phyloP scores from a whole-genome alignment of 2,888 invertebrate species.

The Loripinus fragilis region DNA sequence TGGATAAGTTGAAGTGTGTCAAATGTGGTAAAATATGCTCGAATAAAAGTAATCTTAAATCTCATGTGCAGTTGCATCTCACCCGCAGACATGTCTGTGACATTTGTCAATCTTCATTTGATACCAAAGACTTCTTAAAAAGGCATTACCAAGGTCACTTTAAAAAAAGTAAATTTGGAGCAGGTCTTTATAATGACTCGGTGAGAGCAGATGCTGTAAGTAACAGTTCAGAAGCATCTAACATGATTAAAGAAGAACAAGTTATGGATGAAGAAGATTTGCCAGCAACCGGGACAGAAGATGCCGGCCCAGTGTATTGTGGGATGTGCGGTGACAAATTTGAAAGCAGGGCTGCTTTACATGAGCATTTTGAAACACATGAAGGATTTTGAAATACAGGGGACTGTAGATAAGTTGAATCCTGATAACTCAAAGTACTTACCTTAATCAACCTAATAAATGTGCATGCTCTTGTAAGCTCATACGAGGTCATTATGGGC shows the following conservation, averaged over 20 bases:
- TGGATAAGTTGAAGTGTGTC: not conserved
- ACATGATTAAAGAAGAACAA: not conserved
- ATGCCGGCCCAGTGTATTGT: slow-evolving; percentile 2
- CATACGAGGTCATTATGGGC: too few species aligned
- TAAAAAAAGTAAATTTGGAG: not conserved
- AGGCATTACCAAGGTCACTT: not conserved
- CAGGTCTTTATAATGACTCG: not conserved
- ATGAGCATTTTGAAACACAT: slow-evolving; percentile 9
- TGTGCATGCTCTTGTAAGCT: too few species aligned
- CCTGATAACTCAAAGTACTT: too few species aligned
- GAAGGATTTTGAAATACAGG: not conserved
- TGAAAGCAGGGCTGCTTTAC: not conserved
- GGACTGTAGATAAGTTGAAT: too few species aligned
- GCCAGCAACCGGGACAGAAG: not conserved
- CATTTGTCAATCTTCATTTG: not conserved
- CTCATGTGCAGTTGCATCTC: not conserved
- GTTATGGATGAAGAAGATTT: not conserved
- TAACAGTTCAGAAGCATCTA: not conserved
- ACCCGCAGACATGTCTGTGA: not conserved
- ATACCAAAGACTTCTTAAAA: not conserved
- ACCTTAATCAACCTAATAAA: too few species aligned
- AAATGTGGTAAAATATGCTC: not conserved
- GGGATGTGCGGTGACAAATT: not conserved
- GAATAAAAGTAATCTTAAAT: not conserved
- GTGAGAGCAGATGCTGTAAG: not conserved